Percentiles rank a stretch among this genome's conserved stretches.
Conservation (phyloP, 2,888 invertebrate species). For the Polietes domitor region DNA sequence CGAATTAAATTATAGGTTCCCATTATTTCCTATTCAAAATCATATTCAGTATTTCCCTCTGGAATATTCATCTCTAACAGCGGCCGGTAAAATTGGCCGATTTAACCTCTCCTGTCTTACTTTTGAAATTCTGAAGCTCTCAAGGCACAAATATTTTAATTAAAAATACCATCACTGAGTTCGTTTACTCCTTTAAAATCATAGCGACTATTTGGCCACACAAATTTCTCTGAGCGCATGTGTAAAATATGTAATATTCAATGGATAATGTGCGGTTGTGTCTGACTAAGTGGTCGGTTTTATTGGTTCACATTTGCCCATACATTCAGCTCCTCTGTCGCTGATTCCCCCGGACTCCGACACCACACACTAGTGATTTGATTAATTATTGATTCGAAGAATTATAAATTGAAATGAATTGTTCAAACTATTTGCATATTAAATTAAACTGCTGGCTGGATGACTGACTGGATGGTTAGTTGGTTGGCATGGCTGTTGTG, state of each 20-base stretch:
- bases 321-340: background rate
- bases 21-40: no score
- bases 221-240: slow-evolving; percentile 16
- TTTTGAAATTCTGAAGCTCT: no score
- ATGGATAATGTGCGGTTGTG: slow-evolving; percentile 15
- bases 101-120: no score
- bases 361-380: slow-evolving; percentile 17
- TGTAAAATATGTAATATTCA: slow-evolving; percentile 14
- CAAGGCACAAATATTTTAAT: no score
- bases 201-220: no score
- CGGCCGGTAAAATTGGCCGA: no score
- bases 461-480: no score
- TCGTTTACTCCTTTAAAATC: no score
- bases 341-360: background rate
- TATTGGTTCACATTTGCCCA: slow-evolving; percentile 16
- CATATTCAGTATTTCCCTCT: no score
- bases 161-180: no score
- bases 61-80: no score
- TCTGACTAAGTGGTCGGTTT: slow-evolving; percentile 39
- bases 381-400: slow-evolving; percentile 50
- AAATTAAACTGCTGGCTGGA: slow-evolving; percentile 36
- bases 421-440: slow-evolving; percentile 57
- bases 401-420: slow-evolving; percentile 52
- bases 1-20: no score
- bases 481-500: background rate